Base-by-base conservation (phyloP, 2,113 vertebrate species). In the Chascanopsetta lugubris region DNA sequence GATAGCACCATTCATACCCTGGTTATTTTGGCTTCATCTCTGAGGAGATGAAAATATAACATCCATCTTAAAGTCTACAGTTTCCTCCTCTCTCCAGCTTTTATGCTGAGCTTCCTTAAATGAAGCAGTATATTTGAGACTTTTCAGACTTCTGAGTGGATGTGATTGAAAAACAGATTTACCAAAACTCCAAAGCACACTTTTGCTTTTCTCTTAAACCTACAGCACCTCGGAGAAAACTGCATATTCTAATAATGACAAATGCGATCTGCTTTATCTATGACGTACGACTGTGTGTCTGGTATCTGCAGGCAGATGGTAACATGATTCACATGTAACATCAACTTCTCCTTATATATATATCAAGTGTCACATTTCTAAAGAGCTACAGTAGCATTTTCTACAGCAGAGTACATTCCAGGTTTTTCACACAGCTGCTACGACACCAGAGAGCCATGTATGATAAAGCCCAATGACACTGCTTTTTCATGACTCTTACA, bases 321-420 rank as follows among this genome's bases (percentile, higher is more conserved):
- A 74, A 45, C 68, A 57, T 74, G 48, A 66, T 53, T 80, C 61
- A 67, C 61, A 69, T 49, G 32, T 68, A 69, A 77, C 72, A 72
- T 61, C 55, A 47, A 63, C 66, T 27, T 75, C 59, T 68, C 66
- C 62, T 69, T 73, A 59, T 42, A 67, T 73, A 27, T 51, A 53
- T 53, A 79, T 71, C 48, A 79, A 83, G 67, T 68, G 68, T 79
- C 83, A 85, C 77, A 83, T 69, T 85, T 80, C 79, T 87, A 84
- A n/a, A 76, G 64, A 81, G 70, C 83, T 80, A 79, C 75, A 77
- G 80, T 75, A 85, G 79, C 81, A 48, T 66, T 84, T 88, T 84
- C 75, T 84, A 83, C 74, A 81, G 77, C 80, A 80, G 82, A 78
- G 70, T 58, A 82, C 21, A 38, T 53, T 75, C 74, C 59, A 61